Base-by-base conservation (phyloP, 2,888 invertebrate species). In the Dicyrtoma fusca region DNA sequence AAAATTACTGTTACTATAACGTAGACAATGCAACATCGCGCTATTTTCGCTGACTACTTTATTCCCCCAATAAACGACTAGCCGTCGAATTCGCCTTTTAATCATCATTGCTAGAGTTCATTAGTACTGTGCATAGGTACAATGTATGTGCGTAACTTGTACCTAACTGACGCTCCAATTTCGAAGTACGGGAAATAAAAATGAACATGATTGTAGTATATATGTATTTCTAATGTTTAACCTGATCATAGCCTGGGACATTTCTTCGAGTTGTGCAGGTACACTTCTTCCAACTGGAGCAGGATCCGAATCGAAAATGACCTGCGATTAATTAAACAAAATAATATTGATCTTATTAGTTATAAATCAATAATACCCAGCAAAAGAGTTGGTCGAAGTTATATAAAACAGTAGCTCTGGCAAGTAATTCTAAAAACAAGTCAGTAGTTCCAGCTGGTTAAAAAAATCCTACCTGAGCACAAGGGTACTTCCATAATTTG, bases 221-320 rank as follows among this genome's bases (percentile, higher is more conserved):
- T 13, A 45, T 45, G 13, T 13, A 10, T 11, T 17, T 49, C 23
- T 57, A 57, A 11, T 25, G 5, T 25, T 57, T 25, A 11, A 92
- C 92, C 96, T 89, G 85, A 98, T 97, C 95, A 98, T 97, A 81
- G 97, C 98, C 84, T 98, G 97, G 34, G 96, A 96, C 97, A 98
- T 97, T 83, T 97, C 95, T 83, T 97, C 97, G 81, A 94, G 89
- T 83, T 96, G 95, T 10, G 92, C 92, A 26, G 93, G 91, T 61
- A 92, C 89, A 81, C 92, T 89, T 82, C 92, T 91, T 73, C 93
- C 95, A 53, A 90, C 87, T 0, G 97, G 96, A 6, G 97, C 95
- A 11, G 98, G 98, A 85, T 99, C 99, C 0, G 96, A 93, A 84
- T 99, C 99, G 84, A 99, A 99, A 82, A 97, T 95, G 77, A 99